These are phyloP conservation scores for Apis florea DNA, from an alignment of 1,140 invertebrate genomes.

Conservation along the genomic window DNA sequence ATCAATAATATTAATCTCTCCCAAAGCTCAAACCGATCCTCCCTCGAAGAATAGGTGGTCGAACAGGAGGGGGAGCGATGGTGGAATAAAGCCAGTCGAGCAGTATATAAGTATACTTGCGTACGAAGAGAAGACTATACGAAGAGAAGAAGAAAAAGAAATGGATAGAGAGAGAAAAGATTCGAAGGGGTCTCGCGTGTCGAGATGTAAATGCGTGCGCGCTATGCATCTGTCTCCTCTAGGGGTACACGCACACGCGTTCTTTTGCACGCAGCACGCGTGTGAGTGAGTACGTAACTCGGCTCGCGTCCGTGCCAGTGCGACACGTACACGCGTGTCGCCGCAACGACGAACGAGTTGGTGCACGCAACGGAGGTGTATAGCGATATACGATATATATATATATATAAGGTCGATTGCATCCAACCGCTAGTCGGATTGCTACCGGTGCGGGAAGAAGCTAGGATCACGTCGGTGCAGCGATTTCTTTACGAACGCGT, in stretches of 20 bases:
- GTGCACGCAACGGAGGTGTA: conserved; percentile 51
- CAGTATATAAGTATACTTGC: not conserved
- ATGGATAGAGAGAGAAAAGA: conserved; percentile 25
- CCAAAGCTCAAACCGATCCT: conserved; percentile 6
- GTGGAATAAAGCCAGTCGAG: conserved; percentile 26
- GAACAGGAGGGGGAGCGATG: not conserved
- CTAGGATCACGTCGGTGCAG: conserved; percentile 20
- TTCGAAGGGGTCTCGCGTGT: conserved; percentile 57
- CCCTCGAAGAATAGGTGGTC: conserved; percentile 11
- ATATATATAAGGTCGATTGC: conserved; percentile 41
- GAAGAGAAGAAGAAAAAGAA: not conserved
- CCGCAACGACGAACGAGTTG: conserved; percentile 47
- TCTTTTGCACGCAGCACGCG: conserved; percentile 51
- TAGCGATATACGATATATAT: conserved; percentile 49
- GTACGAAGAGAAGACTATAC: not conserved
- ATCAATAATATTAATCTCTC: too few species aligned
- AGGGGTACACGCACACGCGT: conserved; percentile 48
- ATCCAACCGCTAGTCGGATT: conserved; percentile 35
- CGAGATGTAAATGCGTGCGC: conserved; percentile 60
- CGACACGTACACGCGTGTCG: conserved; percentile 36
- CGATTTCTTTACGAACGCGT: conserved; percentile 40
- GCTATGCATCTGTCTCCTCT: conserved; percentile 65
- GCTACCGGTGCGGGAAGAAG: conserved; percentile 39
- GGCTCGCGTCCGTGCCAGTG: conserved; percentile 1
- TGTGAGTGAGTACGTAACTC: conserved; percentile 56